phyloP scores from a whole-genome alignment of 2,888 invertebrate genomes.

The Stramonita haemastoma region DNA sequence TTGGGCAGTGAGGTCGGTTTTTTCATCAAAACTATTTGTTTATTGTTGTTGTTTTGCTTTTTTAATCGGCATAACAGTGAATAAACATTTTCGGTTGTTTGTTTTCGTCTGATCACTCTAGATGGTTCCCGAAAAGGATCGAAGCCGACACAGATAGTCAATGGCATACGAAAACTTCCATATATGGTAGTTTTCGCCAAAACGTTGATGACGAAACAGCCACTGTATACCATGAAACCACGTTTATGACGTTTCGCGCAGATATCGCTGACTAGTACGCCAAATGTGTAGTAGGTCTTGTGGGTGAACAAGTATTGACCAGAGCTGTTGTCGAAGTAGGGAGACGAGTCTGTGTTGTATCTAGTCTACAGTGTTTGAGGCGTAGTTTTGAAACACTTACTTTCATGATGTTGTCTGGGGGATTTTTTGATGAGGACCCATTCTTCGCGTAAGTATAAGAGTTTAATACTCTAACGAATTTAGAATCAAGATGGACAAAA shows the following conservation, averaged over 20 bases:
- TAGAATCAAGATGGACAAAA: neutral
- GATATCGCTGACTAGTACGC: slow-evolving; percentile 41
- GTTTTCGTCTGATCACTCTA: neutral
- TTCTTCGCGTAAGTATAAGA: slow-evolving; percentile 67
- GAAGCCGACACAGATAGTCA: neutral
- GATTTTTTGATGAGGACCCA: slow-evolving; percentile 66
- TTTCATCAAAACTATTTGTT: neutral
- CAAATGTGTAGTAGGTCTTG: neutral
- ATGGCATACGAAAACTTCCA: slow-evolving; percentile 32
- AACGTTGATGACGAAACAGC: neutral
- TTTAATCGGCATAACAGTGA: neutral
- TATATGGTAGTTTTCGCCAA: slow-evolving; percentile 26
- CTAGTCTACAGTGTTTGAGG: neutral
- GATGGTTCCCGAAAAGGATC: neutral
- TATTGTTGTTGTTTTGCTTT: neutral
- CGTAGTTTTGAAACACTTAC: neutral
- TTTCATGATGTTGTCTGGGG: slow-evolving; percentile 59
- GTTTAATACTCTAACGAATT: neutral
- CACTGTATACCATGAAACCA: neutral
- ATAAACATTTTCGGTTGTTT: neutral
- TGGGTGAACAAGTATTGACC: neutral
- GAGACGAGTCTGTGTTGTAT: too few relatives aligned
- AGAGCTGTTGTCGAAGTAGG: neutral
- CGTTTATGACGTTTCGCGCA: slow-evolving; percentile 45
- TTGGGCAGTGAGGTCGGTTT: neutral